A percentile compares a stretch with the other conserved stretches of the same genome.
phyloP scores from a whole-genome alignment of 2,888 invertebrate species.

The Xanthia togata region DNA sequence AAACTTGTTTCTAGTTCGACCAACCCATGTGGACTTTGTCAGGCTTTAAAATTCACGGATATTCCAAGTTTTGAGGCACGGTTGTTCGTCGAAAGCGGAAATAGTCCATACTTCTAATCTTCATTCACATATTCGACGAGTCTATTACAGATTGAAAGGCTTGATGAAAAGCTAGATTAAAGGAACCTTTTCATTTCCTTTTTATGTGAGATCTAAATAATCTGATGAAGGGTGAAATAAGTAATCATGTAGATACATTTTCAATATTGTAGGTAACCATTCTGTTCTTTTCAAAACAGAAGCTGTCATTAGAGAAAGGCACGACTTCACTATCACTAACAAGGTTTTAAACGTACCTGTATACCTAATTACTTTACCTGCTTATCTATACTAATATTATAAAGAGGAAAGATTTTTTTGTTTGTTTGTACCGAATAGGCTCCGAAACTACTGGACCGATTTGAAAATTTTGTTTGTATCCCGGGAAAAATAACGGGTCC shows the following conservation, averaged over 20 bases:
- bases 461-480: no score
- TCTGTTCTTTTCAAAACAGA: slow-evolving; percentile 1
- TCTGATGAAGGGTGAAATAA: slow-evolving; percentile 11
- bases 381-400: no score
- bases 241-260: slow-evolving; percentile 13
- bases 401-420: no score
- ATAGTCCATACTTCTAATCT: background rate
- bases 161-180: slow-evolving; percentile 19
- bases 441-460: no score
- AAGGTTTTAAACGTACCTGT: background rate
- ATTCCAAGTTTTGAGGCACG: background rate
- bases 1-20: background rate
- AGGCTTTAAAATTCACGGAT: background rate
- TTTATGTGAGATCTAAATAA: background rate
- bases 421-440: no score
- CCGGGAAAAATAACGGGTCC: no score
- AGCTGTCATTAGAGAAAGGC: background rate
- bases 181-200: background rate
- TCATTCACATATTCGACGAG: slow-evolving; percentile 22
- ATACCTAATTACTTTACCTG: background rate
- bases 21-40: background rate
- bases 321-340: background rate
- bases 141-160: slow-evolving; percentile 27
- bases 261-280: background rate
- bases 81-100: background rate